These are phyloP conservation scores for Alouatta palliata DNA, from an alignment of 2,113 vertebrate species.

Conservation along the genomic window DNA sequence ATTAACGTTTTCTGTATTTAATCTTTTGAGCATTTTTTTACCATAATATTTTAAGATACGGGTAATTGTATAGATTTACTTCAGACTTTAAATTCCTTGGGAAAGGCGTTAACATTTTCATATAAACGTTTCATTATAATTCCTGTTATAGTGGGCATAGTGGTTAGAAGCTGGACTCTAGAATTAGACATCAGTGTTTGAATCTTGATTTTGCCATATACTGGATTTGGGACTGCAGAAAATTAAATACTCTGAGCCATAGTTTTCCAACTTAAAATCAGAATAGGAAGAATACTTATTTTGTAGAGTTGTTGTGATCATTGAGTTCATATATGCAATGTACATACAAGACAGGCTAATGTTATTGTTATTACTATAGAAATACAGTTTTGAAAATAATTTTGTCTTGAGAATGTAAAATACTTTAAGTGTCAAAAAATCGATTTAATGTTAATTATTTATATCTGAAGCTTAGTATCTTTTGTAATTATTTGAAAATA, in stretches of 20 bases:
- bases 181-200: neutral
- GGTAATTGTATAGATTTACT: neutral
- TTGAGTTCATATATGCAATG: neutral
- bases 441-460: constrained; percentile 6
- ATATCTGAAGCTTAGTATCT: neutral
- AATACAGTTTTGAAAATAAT: neutral
- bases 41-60: neutral
- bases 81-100: neutral
- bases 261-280: neutral
- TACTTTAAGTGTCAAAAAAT: neutral
- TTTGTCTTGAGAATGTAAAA: neutral
- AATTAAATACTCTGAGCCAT: neutral
- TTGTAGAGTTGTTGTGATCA: neutral
- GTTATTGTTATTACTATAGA: neutral
- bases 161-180: neutral
- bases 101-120: neutral
- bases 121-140: neutral
- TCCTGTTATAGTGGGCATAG: neutral
- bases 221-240: neutral
- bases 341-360: neutral
- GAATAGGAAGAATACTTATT: neutral
- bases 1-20: neutral
- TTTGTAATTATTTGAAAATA: neutral
- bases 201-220: neutral
- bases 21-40: neutral